Conservation (phyloP, 2,797 vertebrate species). For the Lepilemur septentrionalis region DNA sequence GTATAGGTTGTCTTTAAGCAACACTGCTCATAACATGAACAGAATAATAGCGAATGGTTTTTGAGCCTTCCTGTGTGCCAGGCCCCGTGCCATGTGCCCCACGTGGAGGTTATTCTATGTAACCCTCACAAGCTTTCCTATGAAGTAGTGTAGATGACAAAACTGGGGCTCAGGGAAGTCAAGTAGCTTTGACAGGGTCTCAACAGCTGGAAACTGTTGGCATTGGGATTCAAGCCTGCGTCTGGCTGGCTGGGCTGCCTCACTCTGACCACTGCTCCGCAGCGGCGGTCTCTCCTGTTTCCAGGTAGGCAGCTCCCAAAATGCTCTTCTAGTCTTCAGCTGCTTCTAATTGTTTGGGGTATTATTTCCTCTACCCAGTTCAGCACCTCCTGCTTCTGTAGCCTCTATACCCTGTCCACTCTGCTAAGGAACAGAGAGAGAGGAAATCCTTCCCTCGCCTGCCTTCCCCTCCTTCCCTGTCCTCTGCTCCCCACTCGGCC, state of each 20-base stretch:
- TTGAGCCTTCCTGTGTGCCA: background rate
- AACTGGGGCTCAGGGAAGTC: background rate
- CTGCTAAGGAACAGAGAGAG: background rate
- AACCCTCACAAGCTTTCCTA: background rate
- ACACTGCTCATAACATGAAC: background rate
- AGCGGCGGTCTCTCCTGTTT: background rate
- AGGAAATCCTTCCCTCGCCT: background rate
- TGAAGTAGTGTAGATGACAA: background rate
- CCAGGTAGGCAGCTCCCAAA: too few species aligned
- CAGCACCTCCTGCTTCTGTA: background rate
- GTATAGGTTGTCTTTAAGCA: background rate
- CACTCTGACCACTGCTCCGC: rapidly evolving
- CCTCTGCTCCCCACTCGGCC: rapidly evolving
- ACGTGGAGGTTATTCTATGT: too few species aligned
- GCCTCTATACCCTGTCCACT: background rate
- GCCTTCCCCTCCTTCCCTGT: background rate
- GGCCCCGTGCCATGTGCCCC: background rate
- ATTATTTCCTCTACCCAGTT: background rate
- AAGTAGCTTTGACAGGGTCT: background rate
- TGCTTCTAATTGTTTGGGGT: background rate
- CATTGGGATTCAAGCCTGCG: rapidly evolving
- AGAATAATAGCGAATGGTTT: background rate
- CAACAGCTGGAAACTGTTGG: background rate
- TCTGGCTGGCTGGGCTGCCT: too few species aligned
- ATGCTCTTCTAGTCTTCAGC: background rate